These are phyloP conservation scores for Alosa alosa DNA, from an alignment of 2,113 vertebrate genomes.

Conservation along the genomic window DNA sequence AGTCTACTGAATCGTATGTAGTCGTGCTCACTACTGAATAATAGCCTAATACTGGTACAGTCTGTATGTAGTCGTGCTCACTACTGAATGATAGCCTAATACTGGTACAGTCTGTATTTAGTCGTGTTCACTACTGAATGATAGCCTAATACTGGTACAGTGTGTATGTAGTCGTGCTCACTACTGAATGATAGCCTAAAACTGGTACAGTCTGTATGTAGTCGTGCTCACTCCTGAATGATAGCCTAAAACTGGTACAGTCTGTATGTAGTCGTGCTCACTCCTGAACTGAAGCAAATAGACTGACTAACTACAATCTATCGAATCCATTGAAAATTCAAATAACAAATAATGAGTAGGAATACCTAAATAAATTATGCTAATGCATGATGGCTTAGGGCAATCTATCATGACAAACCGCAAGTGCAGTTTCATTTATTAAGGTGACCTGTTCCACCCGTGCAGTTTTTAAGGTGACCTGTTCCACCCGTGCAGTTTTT, in stretches of 20 bases:
- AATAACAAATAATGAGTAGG: too few relatives aligned
- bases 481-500: not conserved
- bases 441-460: not conserved
- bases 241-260: not conserved
- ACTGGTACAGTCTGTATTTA: not conserved
- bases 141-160: not conserved
- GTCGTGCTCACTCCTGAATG: not conserved
- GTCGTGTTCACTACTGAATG: not conserved
- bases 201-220: not conserved
- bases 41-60: not conserved
- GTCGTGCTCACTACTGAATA: too few relatives aligned
- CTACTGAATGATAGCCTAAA: not conserved
- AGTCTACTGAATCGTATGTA: too few relatives aligned
- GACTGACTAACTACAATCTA: not conserved
- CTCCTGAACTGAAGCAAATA: not conserved
- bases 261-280: not conserved
- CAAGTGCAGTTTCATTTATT: not conserved
- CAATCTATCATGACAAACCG: too few relatives aligned
- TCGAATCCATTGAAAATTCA: too few relatives aligned
- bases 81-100: not conserved
- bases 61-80: not conserved
- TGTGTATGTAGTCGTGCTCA: too few relatives aligned
- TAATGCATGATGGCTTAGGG: too few relatives aligned
- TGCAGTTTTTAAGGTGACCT: too few relatives aligned
- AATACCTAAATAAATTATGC: too few relatives aligned